These are phyloP conservation scores for Episyrphus balteatus DNA, from an alignment of 1,140 invertebrate species.

Conservation along the genomic window DNA sequence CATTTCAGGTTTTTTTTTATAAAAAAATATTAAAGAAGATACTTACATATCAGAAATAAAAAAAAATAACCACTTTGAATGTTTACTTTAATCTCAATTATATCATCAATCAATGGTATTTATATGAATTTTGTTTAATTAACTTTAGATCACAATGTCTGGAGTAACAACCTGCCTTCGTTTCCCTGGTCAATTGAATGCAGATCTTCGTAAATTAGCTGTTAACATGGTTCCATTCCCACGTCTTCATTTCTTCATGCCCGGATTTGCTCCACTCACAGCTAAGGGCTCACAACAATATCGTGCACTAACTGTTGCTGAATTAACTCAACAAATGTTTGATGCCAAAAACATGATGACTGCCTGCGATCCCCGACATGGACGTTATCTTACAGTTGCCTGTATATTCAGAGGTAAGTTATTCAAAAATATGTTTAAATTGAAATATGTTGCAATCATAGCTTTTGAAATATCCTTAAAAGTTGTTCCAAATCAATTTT, in stretches of 20 bases:
- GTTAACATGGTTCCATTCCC: constrained; percentile 98
- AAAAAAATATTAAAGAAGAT: no score
- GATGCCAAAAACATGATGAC: constrained; percentile 92
- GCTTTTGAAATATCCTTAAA: no score
- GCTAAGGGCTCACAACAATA: constrained; percentile 78
- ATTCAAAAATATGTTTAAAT: no score
- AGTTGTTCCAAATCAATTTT: no score
- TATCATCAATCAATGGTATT: no score
- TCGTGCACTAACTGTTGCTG: constrained; percentile 73
- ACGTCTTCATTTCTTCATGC: constrained; percentile 93
- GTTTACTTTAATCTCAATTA: no score
- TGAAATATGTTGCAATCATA: no score
- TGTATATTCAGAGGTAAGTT: constrained; percentile 80
- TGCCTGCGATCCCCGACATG: constrained; percentile 88
- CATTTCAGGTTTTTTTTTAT: no score
- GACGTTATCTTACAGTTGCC: constrained; percentile 86
- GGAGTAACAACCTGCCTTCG: constrained; percentile 78
- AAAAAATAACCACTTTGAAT: no score
- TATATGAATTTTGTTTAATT: no score
- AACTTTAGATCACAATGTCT: constrained; percentile 56
- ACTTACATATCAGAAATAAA: no score
- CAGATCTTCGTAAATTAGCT: constrained; percentile 87
- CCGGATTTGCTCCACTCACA: constrained; percentile 89
- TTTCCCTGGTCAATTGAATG: constrained; percentile 75
- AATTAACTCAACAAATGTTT: constrained; percentile 86